A percentile compares a stretch with the other conserved stretches of the same genome.
Conservation (phyloP, 1,140 invertebrate genomes). For the Nasonia vitripennis region DNA sequence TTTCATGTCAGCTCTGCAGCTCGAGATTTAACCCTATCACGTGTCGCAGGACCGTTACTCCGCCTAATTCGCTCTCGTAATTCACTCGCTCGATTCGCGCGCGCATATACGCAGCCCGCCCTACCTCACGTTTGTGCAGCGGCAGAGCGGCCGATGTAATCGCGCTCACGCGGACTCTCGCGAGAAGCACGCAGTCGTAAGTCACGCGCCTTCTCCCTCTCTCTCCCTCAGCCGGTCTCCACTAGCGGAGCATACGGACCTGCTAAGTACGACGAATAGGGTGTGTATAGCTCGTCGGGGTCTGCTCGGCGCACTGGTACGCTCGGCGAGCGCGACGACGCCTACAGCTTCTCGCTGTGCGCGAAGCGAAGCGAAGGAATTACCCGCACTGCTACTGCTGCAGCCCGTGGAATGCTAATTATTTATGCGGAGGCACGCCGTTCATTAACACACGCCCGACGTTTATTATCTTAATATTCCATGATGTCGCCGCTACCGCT, state of each 20-base stretch:
- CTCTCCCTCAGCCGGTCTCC: not conserved
- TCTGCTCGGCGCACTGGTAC: not conserved
- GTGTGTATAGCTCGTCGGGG: not conserved
- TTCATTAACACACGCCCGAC: conserved; percentile 11
- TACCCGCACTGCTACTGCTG: not conserved
- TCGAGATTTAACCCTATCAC: conserved; percentile 45
- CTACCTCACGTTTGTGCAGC: not conserved
- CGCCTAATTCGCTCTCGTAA: conserved; percentile 48
- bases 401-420: not conserved
- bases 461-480: conserved; percentile 47
- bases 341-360: conserved; percentile 3
- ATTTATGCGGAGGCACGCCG: conserved; percentile 36
- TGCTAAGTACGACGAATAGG: conserved; percentile 45
- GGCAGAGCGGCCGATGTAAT: not conserved
- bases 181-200: conserved; percentile 22
- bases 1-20: conserved; percentile 16
- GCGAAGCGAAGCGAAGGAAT: not conserved
- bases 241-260: not conserved
- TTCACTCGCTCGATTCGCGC: conserved; percentile 39
- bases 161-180: conserved; percentile 10
- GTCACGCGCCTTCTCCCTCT: conserved; percentile 25
- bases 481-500: not conserved
- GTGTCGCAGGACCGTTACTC: conserved; percentile 37
- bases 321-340: not conserved
- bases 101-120: not conserved